phyloP scores from a whole-genome alignment of 2,113 vertebrate genomes.

The Psilopsiagon aymara region DNA sequence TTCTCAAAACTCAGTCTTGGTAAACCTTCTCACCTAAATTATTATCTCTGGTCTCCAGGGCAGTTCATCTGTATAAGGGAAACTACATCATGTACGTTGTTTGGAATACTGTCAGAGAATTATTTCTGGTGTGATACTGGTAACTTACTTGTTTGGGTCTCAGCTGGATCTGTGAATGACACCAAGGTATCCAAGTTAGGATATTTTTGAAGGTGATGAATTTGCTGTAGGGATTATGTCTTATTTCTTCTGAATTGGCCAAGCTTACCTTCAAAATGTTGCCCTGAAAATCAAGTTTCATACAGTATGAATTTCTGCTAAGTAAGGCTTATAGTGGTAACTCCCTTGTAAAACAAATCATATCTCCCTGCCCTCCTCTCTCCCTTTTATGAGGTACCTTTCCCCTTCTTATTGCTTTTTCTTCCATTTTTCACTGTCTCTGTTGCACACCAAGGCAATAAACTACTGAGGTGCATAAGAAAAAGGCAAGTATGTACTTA shows the following conservation, averaged over 20 bases:
- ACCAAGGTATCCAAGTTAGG: background rate
- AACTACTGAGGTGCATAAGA: background rate
- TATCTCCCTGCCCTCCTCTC: background rate
- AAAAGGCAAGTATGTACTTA: background rate
- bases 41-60: background rate
- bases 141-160: background rate
- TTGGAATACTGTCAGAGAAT: background rate
- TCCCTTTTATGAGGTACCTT: constrained; percentile 22
- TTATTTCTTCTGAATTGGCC: constrained; percentile 14
- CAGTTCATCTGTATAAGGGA: background rate
- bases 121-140: background rate
- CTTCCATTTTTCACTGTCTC: background rate
- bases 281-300: background rate
- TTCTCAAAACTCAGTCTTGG: background rate
- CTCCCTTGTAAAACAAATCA: constrained; percentile 26
- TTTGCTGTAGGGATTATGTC: background rate
- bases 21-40: background rate
- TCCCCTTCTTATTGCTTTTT: constrained; percentile 2
- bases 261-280: background rate
- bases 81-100: background rate
- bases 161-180: background rate
- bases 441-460: background rate
- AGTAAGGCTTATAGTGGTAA: background rate
- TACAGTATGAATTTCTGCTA: background rate
- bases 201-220: background rate